Percentiles rank a stretch among this genome's conserved stretches.
Evolutionary conservation across 2,113 vertebrate species (phyloP).

Genomic region (Stegastes partitus): DNA sequence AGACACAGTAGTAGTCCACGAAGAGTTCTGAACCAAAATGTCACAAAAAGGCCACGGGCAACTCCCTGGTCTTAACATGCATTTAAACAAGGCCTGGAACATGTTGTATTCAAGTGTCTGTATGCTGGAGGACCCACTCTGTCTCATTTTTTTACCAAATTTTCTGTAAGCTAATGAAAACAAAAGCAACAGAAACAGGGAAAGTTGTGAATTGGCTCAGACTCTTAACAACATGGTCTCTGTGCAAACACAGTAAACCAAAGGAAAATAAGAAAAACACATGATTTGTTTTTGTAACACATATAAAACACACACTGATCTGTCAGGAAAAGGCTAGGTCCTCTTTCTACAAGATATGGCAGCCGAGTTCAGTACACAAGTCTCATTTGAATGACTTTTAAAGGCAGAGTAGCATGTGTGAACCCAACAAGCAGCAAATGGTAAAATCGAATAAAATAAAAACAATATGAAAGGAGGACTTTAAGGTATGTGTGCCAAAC

Average conservation of each 20-base stretch:
- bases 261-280: conserved; percentile 33
- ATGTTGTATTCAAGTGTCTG: background rate
- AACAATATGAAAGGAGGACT: conserved; percentile 37
- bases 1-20: conserved; percentile 32
- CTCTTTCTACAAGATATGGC: conserved; percentile 52
- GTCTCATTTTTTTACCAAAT: conserved; percentile 14
- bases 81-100: conserved; percentile 29
- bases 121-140: conserved; percentile 9
- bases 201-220: conserved; percentile 46
- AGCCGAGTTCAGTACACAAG: conserved; percentile 42
- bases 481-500: conserved; percentile 39
- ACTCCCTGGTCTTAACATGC: conserved; percentile 34
- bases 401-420: conserved; percentile 30
- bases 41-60: conserved; percentile 29
- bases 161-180: conserved; percentile 33
- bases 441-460: conserved; percentile 30
- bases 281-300: conserved; percentile 25
- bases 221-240: conserved; percentile 29
- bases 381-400: conserved; percentile 27
- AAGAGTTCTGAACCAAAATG: conserved; percentile 34
- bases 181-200: conserved; percentile 4
- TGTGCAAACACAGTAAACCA: conserved; percentile 41
- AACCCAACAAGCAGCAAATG: conserved; percentile 60
- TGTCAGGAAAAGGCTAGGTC: conserved; percentile 30
- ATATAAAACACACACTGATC: conserved; percentile 40